A percentile compares a stretch with the other conserved stretches of the same genome.
phyloP scores from a whole-genome alignment of 2,797 vertebrate genomes.

The Oreortyx pictus region DNA sequence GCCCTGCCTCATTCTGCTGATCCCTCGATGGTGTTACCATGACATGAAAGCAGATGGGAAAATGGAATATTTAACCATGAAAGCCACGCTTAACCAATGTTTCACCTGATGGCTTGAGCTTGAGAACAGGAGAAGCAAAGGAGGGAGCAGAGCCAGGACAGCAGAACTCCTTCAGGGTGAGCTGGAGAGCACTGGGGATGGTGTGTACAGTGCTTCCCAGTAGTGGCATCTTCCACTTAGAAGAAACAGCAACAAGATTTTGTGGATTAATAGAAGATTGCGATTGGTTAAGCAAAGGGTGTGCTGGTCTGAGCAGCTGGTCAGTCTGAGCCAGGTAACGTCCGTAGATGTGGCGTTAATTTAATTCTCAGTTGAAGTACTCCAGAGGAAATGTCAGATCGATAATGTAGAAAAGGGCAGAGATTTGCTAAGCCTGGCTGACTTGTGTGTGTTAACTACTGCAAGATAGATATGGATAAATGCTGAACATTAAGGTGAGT shows the following conservation, averaged over 20 bases:
- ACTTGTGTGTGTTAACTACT: slow-evolving; percentile 32
- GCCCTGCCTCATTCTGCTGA: slow-evolving; percentile 41
- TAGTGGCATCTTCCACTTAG: slow-evolving; percentile 59
- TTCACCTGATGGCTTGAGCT: not conserved
- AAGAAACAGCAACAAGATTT: slow-evolving; percentile 55
- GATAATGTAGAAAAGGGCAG: slow-evolving; percentile 62
- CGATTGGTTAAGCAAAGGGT: slow-evolving; percentile 63
- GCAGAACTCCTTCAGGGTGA: not conserved
- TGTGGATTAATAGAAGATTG: slow-evolving; percentile 66
- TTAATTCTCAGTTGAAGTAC: slow-evolving; percentile 70
- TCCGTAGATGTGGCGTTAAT: slow-evolving; percentile 38
- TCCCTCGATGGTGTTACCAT: slow-evolving; percentile 26
- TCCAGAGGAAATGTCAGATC: slow-evolving; percentile 69
- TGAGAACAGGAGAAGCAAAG: not conserved
- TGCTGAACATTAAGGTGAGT: slow-evolving; percentile 48
- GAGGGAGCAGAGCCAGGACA: not conserved
- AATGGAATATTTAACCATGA: slow-evolving; percentile 62
- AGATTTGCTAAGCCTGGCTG: slow-evolving; percentile 57
- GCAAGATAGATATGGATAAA: slow-evolving; percentile 51
- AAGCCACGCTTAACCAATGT: not conserved
- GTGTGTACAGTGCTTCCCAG: slow-evolving; percentile 52
- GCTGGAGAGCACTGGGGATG: not conserved
- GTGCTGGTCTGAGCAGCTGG: slow-evolving; percentile 39
- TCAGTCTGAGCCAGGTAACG: slow-evolving; percentile 58
- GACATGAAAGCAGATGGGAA: slow-evolving; percentile 48